Conservation (phyloP, 2,888 invertebrate species). For the Agonopterix subpropinquella region DNA sequence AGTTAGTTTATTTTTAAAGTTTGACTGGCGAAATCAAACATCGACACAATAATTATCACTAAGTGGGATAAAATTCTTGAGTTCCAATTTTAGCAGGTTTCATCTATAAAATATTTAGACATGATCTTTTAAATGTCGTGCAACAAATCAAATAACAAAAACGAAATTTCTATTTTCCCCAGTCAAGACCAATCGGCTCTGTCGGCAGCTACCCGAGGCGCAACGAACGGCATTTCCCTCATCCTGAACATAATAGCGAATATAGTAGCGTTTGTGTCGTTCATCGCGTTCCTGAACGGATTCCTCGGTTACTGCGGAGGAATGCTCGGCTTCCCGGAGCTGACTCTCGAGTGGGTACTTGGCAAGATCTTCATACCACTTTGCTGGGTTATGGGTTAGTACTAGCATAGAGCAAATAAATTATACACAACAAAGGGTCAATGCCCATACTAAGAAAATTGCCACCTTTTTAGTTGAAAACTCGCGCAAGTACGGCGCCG, state of each 20-base stretch:
- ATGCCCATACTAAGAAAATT: no score
- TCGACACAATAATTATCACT: no score
- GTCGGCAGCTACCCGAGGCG: slow-evolving; percentile 95
- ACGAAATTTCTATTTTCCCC: slow-evolving; percentile 8
- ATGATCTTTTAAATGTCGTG: no score
- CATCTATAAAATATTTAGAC: no score
- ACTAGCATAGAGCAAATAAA: no score
- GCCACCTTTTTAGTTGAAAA: no score
- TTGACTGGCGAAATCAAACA: no score
- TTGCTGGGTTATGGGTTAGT: slow-evolving; percentile 92
- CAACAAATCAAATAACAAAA: neutral
- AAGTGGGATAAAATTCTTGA: no score
- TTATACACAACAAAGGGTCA: no score
- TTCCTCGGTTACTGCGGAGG: slow-evolving; percentile 87
- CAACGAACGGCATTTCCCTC: slow-evolving; percentile 85
- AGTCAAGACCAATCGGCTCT: slow-evolving; percentile 89
- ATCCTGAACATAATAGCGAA: slow-evolving; percentile 93
- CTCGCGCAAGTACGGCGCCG: no score
- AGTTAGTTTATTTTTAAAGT: no score
- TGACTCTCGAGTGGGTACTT: slow-evolving; percentile 84
- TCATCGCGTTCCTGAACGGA: slow-evolving; percentile 89
- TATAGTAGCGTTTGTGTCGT: slow-evolving; percentile 92
- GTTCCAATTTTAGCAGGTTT: no score
- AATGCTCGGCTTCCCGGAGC: slow-evolving; percentile 80
- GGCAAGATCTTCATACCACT: slow-evolving; percentile 94